Evolutionary conservation across 1,140 invertebrate genomes (phyloP), one percentile per base, ranked within the genome.

Genomic region (Portunus trituberculatus): DNA sequence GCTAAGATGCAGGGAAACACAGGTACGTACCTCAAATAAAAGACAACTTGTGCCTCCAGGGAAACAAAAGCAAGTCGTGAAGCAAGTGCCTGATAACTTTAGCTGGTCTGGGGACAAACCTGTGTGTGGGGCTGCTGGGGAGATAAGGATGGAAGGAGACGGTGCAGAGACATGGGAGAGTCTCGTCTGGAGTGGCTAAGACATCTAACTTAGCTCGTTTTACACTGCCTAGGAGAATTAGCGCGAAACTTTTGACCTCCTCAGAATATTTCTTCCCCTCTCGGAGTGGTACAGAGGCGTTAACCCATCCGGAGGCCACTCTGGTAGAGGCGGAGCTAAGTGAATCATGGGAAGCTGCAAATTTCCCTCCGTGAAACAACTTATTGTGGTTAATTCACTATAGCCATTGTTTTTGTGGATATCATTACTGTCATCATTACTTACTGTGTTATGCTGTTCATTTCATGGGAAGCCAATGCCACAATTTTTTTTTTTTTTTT

Each of bases 171-270:
- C 67, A 76, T 25, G 20, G 20, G 1, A 20, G 67, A 76, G 67
- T n/a, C 67, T 76, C 67, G 67, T 76, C 67, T 76, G 20, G 67
- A 76, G 67, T 76, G 67, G 67, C 67, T 76, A 8, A 76, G 67
- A n/a, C 67, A 25, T 25, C 67, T 76, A 76, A 76, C 67, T 76
- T 76, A 20, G 12, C 67, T 76, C 67, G 67, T 76, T n/a, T 76
- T 76, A 76, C 67, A n/a, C 67, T 76, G 67, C n/a, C 67, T 76
- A 8, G 20, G 67, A 76, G 67, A 76, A 76, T 76, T 76, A 76
- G 67, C 67, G 67, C 67, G 20, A 76, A 76, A 76, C 67, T 76
- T 76, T 76, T 76, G 67, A 76, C 67, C n/a, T 76, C 59, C 59
- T 76, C 67, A 76, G 67, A n/a, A 76, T 76, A 76, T 7, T n/a